Base-by-base conservation (phyloP, 2,888 invertebrate genomes). In the Frankliniella intonsa region DNA sequence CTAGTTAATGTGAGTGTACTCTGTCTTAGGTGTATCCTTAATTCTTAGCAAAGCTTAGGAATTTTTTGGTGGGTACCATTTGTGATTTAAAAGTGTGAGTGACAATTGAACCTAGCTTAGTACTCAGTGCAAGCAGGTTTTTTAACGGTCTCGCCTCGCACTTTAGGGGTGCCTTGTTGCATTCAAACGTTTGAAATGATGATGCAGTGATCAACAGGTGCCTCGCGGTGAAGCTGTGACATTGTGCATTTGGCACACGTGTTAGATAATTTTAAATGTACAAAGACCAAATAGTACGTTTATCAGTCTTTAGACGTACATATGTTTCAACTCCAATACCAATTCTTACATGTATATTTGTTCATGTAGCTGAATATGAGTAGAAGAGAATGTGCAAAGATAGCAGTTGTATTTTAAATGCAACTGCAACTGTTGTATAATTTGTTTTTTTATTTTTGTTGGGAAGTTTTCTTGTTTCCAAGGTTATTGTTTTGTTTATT, bases 261-360 rank as follows among this genome's bases (percentile, higher is more conserved):
- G 69, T 76, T 76, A 76, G 69, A 76, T 76, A 76, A 76, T 76
- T 76, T 76, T 22, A 25, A 76, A 76, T 76, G 69, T 76, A 76
- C 69, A 76, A 76, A 76, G 69, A 76, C 69, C 69, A 76, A 76
- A 76, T 76, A 76, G 69, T 76, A 76, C n/a, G 12, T 76, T 25
- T 76, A 25, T 25, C 69, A 22, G 19, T 62, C 62, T 62, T 38
- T 10, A 62, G 62, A 62, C 25, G 69, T 76, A 76, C 25, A 25
- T 25, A 76, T 76, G 69, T 76, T 76, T 25, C 69, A 22, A 76
- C 69, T 76, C 69, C 25, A 25, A 25, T 25, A 76, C 22, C 25
- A 76, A 25, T 25, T 76, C 69, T 25, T 62, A 76, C 25, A 76
- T 76, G 69, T 76, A 25, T 25, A 76, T 25, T 22, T 25, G 69